These are phyloP conservation scores for Caiman crocodilus DNA, from an alignment of 2,797 vertebrate genomes.

Conservation along the genomic window DNA sequence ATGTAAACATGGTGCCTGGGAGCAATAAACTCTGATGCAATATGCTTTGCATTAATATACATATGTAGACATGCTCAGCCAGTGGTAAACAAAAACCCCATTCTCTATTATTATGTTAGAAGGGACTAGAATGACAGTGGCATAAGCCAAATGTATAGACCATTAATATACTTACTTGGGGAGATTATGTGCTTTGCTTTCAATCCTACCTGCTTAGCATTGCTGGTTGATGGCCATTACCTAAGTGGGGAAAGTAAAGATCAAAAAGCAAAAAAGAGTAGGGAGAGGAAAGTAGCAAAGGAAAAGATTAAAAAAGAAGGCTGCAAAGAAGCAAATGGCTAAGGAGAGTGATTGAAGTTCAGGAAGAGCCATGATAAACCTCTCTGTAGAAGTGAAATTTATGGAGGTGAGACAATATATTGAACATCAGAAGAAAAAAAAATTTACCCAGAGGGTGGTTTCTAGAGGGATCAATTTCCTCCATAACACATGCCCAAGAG, in stretches of 20 bases:
- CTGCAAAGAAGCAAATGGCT: background rate
- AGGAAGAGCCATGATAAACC: background rate
- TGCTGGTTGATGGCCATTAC: background rate
- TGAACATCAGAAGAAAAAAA: background rate
- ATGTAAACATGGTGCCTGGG: no score
- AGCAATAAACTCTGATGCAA: no score
- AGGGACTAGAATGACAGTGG: background rate
- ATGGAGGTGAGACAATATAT: background rate
- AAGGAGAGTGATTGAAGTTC: background rate
- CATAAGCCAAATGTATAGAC: background rate
- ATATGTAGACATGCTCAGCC: no score
- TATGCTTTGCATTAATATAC: no score
- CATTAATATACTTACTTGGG: background rate
- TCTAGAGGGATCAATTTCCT: constrained; percentile 29
- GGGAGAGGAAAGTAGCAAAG: background rate
- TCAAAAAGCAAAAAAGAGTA: constrained; percentile 7
- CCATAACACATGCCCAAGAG: background rate
- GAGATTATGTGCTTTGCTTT: background rate
- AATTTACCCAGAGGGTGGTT: background rate
- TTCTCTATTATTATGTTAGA: background rate
- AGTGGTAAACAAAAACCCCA: background rate
- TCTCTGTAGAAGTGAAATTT: background rate
- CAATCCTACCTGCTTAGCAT: background rate
- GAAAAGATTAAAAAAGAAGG: background rate
- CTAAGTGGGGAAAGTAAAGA: background rate